phyloP scores from a whole-genome alignment of 2,797 vertebrate species.

The Stomatorhinus walkeri region DNA sequence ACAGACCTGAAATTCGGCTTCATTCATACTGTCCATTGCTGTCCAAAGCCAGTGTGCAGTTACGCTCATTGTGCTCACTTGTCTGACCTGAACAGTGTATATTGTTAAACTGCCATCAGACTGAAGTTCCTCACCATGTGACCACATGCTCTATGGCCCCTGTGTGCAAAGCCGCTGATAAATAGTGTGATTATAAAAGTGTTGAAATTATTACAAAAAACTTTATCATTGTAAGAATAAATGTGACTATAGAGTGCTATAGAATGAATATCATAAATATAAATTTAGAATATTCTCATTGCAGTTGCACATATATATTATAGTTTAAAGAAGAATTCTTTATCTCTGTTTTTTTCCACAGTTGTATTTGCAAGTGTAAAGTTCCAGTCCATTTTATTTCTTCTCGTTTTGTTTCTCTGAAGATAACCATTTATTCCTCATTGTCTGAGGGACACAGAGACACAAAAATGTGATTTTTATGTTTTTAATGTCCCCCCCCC shows the following conservation, averaged over 20 bases:
- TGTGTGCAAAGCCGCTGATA: constrained; percentile 39
- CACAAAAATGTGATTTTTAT: background rate
- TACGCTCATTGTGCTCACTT: background rate
- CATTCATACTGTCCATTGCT: background rate
- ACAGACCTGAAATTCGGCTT: background rate
- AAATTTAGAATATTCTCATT: constrained; percentile 40
- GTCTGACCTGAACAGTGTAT: constrained; percentile 14
- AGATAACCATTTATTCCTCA: background rate
- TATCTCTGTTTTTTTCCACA: constrained; percentile 40
- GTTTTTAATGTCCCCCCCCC: background rate
- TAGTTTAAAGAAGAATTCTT: constrained; percentile 32
- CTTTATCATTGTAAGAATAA: constrained; percentile 45
- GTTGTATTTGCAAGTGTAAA: constrained; percentile 46
- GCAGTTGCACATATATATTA: constrained; percentile 32
- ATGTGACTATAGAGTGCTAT: constrained; percentile 43
- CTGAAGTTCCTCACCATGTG: constrained; percentile 13
- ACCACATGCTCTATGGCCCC: background rate
- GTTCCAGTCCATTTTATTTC: constrained; percentile 34
- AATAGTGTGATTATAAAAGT: constrained; percentile 33
- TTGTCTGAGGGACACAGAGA: constrained; percentile 10
- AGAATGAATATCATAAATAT: constrained; percentile 50
- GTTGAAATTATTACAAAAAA: constrained; percentile 39
- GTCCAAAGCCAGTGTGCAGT: constrained; percentile 13
- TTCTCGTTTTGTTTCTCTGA: constrained; percentile 17
- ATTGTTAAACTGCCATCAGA: constrained; percentile 28